These are phyloP conservation scores for Idaea dimidiata DNA, from an alignment of 2,888 invertebrate genomes.

Conservation along the genomic window DNA sequence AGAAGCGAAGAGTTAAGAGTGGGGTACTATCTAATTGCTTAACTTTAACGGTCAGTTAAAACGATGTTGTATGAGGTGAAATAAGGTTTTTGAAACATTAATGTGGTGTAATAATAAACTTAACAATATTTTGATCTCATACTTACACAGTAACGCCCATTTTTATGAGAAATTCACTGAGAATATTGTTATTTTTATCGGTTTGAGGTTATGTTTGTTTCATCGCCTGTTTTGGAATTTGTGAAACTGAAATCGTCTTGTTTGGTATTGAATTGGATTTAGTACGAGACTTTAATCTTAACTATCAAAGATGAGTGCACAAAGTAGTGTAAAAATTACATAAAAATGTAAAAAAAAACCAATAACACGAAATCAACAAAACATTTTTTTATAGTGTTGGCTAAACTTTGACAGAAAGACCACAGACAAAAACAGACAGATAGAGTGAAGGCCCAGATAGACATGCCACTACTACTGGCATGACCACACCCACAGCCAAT, in stretches of 20 bases:
- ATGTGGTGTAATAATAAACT: not conserved
- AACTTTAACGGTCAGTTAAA: not conserved
- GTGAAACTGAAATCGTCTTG: not conserved
- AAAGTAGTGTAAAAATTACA: not conserved
- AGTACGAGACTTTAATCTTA: not conserved
- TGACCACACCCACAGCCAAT: no score
- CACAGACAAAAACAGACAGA: not conserved
- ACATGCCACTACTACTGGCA: no score
- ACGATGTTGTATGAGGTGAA: not conserved
- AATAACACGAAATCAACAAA: not conserved
- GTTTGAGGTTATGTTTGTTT: not conserved
- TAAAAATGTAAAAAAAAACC: not conserved
- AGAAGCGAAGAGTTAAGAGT: no score
- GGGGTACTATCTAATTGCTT: not conserved
- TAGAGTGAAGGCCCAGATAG: no score
- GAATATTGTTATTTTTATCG: not conserved
- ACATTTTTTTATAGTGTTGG: not conserved
- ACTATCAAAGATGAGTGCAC: not conserved
- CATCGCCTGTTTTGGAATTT: not conserved
- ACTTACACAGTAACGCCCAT: slow-evolving; percentile 86
- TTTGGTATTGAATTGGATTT: not conserved
- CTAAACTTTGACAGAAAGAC: not conserved
- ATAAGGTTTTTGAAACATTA: not conserved
- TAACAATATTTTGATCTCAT: slow-evolving; percentile 7
- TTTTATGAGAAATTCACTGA: slow-evolving; percentile 18